These are phyloP conservation scores for Macropis europaea DNA, from an alignment of 2,888 invertebrate genomes.

Conservation along the genomic window DNA sequence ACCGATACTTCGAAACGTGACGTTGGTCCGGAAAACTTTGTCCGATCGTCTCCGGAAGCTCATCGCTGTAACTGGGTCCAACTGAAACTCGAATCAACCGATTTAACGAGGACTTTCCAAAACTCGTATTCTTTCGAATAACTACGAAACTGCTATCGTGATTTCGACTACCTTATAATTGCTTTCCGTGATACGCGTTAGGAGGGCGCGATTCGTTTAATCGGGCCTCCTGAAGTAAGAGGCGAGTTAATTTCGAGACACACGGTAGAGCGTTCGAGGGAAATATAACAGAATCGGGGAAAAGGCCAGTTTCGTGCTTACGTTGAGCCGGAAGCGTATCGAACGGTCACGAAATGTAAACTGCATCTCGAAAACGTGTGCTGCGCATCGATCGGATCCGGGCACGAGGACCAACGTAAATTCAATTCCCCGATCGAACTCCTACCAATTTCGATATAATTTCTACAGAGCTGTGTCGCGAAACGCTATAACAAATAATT, in stretches of 20 bases:
- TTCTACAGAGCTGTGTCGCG: constrained; percentile 44
- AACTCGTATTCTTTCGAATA: background rate
- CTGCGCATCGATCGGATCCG: constrained; percentile 62
- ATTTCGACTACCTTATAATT: background rate
- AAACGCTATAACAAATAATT: background rate
- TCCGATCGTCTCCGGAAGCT: background rate
- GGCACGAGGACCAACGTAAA: constrained; percentile 70
- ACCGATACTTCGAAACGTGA: background rate
- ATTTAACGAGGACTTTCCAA: background rate
- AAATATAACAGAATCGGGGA: no score
- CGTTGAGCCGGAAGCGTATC: background rate
- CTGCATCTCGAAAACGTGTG: constrained; percentile 71
- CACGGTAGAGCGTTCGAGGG: no score
- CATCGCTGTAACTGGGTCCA: background rate
- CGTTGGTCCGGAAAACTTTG: background rate
- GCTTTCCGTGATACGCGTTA: background rate
- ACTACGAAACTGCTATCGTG: background rate
- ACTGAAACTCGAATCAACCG: constrained; percentile 1
- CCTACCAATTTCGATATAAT: constrained; percentile 71
- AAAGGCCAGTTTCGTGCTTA: no score
- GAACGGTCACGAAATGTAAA: constrained; percentile 67
- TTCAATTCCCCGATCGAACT: constrained; percentile 72
- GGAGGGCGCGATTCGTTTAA: no score
- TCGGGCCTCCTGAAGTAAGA: no score
- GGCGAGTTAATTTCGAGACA: no score